Percentiles rank a stretch among this genome's conserved stretches.
Evolutionary conservation across 2,888 invertebrate genomes (phyloP).

Genomic region (Cheilosia urbana): DNA sequence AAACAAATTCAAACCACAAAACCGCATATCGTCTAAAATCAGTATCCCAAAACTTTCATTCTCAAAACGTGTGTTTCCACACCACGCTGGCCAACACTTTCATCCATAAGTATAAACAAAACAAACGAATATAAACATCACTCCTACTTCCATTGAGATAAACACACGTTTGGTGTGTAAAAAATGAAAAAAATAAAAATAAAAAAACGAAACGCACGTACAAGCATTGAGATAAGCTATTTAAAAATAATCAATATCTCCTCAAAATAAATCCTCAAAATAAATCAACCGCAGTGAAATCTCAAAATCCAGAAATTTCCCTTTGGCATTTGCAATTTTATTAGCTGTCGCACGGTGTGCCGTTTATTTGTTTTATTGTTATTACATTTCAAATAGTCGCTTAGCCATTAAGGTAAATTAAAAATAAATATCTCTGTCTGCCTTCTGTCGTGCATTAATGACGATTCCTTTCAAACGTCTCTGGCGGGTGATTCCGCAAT

Average conservation of each 20-base stretch:
- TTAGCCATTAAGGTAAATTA: conserved; percentile 52
- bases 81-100: background rate
- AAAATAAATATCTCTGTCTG: conserved; percentile 56
- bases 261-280: conserved; percentile 2
- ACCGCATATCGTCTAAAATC: background rate
- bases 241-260: conserved; percentile 1
- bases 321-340: conserved; percentile 20
- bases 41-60: background rate
- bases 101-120: background rate
- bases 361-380: conserved; percentile 59
- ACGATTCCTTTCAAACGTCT: conserved; percentile 24
- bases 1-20: background rate
- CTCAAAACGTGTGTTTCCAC: no score
- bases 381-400: conserved; percentile 42
- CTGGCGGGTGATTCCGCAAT: conserved; percentile 24
- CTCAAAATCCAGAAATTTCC: conserved; percentile 21
- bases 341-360: conserved; percentile 35
- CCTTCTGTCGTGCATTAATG: conserved; percentile 10
- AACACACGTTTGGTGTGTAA: background rate
- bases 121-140: conserved; percentile 19
- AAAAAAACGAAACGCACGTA: background rate
- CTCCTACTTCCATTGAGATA: conserved; percentile 4
- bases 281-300: no score
- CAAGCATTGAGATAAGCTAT: background rate
- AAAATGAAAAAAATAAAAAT: background rate